Percentiles rank a stretch among this genome's conserved stretches.
Evolutionary conservation across 2,113 vertebrate genomes (phyloP).

Genomic region (Chrysochloris asiatica): DNA sequence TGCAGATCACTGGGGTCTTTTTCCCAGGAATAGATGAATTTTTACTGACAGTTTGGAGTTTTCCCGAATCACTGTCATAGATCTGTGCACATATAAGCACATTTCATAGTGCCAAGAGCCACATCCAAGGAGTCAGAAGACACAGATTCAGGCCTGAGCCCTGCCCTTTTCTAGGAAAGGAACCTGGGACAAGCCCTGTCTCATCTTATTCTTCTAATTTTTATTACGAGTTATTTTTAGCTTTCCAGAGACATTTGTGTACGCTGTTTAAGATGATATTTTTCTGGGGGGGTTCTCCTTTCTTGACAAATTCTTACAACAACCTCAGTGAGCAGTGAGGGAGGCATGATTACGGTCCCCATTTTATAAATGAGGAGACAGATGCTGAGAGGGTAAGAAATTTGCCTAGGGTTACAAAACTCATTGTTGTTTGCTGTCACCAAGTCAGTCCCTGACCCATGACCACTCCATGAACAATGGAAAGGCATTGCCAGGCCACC

Average conservation of each 20-base stretch:
- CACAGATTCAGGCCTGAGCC: not conserved
- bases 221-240: not conserved
- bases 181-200: not conserved
- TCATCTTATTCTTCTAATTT: not conserved
- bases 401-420: not conserved
- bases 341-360: not conserved
- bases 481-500: too few relatives aligned
- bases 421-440: too few relatives aligned
- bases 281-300: not conserved
- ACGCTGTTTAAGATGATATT: not conserved
- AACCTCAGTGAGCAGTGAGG: not conserved
- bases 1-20: too few relatives aligned
- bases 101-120: not conserved
- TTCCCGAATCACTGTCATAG: conserved; percentile 49
- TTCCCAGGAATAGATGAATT: conserved; percentile 55
- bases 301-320: conserved; percentile 10
- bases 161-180: not conserved
- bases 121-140: not conserved
- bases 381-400: not conserved
- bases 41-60: conserved; percentile 51
- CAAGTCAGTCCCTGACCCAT: not conserved
- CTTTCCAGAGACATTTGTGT: not conserved
- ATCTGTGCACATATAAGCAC: conserved; percentile 41
- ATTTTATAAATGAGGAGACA: conserved; percentile 19
- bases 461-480: not conserved